Conservation (phyloP, 2,888 invertebrate genomes). For the Drosophila rubida region DNA sequence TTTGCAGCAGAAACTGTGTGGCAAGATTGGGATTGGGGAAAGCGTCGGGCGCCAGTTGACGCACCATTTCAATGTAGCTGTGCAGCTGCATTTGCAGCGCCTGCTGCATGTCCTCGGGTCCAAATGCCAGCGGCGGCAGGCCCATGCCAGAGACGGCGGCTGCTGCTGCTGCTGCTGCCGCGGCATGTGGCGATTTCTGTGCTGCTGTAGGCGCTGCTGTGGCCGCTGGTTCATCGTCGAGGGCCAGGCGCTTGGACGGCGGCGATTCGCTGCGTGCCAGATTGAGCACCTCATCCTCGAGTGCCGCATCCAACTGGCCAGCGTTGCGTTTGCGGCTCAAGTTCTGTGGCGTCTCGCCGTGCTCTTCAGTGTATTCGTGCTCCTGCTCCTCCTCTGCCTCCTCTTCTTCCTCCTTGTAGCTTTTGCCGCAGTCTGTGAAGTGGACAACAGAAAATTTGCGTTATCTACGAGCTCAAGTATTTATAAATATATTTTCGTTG, state of each 20-base stretch:
- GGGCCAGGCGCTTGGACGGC: slow-evolving; percentile 68
- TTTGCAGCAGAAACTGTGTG: slow-evolving; percentile 91
- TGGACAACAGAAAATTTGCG: slow-evolving; percentile 3
- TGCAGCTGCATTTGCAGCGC: slow-evolving; percentile 84
- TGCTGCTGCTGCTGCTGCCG: not conserved
- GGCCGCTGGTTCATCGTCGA: not conserved
- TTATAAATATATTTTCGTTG: slow-evolving; percentile 31
- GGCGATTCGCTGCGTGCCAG: slow-evolving; percentile 66
- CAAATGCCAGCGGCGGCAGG: slow-evolving; percentile 61
- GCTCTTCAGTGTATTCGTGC: slow-evolving; percentile 5
- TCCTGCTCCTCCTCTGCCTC: slow-evolving; percentile 28
- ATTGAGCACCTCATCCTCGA: slow-evolving; percentile 77
- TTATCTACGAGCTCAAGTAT: slow-evolving; percentile 31
- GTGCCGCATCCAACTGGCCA: slow-evolving; percentile 58
- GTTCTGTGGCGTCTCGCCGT: slow-evolving; percentile 70
- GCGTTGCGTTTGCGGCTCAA: slow-evolving; percentile 74
- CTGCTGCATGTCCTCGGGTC: slow-evolving; percentile 82
- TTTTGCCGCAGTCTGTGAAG: slow-evolving; percentile 78
- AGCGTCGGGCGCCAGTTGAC: slow-evolving; percentile 80
- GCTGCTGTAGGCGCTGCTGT: slow-evolving; percentile 4
- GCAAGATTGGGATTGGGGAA: slow-evolving; percentile 79
- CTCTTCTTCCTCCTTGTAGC: slow-evolving; percentile 70
- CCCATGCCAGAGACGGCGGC: slow-evolving; percentile 1
- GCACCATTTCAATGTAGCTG: slow-evolving; percentile 84
- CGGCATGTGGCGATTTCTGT: slow-evolving; percentile 6